A percentile compares a stretch with the other conserved stretches of the same genome.
phyloP scores from a whole-genome alignment of 2,888 invertebrate species.

The Brachyptera risi region DNA sequence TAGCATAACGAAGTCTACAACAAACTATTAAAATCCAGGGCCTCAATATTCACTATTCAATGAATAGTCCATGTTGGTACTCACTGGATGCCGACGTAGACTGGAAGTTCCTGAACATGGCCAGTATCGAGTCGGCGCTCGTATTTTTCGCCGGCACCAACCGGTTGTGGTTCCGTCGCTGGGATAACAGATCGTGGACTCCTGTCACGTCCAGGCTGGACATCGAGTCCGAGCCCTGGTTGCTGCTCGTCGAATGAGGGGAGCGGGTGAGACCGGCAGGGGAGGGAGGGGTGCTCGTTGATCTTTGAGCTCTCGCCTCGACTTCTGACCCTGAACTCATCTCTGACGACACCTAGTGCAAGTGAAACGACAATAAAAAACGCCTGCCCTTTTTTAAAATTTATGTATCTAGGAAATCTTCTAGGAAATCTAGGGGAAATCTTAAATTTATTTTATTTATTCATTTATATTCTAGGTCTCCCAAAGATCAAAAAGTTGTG shows the following conservation, averaged over 20 bases:
- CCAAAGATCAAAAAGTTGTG: too few species aligned
- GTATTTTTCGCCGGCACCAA: conserved; percentile 42
- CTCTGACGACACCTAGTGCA: conserved; percentile 59
- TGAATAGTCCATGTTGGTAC: conserved; percentile 38
- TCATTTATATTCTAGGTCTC: too few species aligned
- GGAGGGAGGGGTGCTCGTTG: conserved; percentile 49
- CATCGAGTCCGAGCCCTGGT: conserved; percentile 73
- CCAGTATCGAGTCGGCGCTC: conserved; percentile 73
- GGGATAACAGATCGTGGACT: conserved; percentile 45
- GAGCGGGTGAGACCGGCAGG: conserved; percentile 60
- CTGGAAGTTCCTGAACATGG: conserved; percentile 73
- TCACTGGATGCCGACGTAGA: conserved; percentile 49
- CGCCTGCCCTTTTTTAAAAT: too few species aligned
- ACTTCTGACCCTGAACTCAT: conserved; percentile 72
- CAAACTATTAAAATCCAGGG: too few species aligned
- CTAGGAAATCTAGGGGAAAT: too few species aligned
- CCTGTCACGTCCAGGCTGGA: conserved; percentile 57
- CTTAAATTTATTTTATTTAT: too few species aligned
- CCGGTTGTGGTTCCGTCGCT: conserved; percentile 32
- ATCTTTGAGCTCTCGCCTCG: conserved; percentile 48
- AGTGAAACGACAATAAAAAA: too few species aligned
- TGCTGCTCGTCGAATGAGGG: conserved; percentile 62
- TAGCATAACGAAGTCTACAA: too few species aligned
- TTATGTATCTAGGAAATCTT: too few species aligned
- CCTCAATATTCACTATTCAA: too few species aligned